These are phyloP conservation scores for Hypotaenidia okinawae DNA, from an alignment of 2,797 vertebrate species.

Conservation along the genomic window DNA sequence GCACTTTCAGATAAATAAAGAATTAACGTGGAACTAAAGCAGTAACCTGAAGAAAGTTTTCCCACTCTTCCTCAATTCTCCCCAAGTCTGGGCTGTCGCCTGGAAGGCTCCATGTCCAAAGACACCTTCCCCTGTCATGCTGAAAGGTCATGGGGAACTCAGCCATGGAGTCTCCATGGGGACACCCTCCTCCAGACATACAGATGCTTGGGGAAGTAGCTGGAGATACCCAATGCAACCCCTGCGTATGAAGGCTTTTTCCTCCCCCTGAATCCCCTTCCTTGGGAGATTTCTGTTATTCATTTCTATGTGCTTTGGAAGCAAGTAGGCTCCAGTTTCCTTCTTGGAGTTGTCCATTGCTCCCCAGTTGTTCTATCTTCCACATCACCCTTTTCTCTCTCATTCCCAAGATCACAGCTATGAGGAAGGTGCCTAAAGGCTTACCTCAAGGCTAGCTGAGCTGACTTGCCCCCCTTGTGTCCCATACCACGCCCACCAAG, in stretches of 20 bases:
- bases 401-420: background rate
- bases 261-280: background rate
- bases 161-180: background rate
- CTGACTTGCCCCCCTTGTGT: background rate
- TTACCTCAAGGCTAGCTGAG: background rate
- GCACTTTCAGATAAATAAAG: constrained; percentile 82
- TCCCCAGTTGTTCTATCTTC: background rate
- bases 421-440: background rate
- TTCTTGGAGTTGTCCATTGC: background rate
- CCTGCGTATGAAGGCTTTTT: background rate
- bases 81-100: background rate
- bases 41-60: constrained; percentile 39
- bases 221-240: background rate
- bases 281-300: background rate
- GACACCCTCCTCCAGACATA: background rate
- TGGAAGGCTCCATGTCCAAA: background rate
- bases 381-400: background rate
- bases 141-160: background rate
- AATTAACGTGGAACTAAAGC: constrained; percentile 67
- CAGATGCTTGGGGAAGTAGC: background rate
- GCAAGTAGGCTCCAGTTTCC: background rate
- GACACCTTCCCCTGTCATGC: background rate
- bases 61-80: background rate
- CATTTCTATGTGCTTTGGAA: background rate
- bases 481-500: background rate